A percentile compares a stretch with the other conserved stretches of the same genome.
phyloP scores from a whole-genome alignment of 2,113 vertebrate genomes.

The Spermophilus dauricus region DNA sequence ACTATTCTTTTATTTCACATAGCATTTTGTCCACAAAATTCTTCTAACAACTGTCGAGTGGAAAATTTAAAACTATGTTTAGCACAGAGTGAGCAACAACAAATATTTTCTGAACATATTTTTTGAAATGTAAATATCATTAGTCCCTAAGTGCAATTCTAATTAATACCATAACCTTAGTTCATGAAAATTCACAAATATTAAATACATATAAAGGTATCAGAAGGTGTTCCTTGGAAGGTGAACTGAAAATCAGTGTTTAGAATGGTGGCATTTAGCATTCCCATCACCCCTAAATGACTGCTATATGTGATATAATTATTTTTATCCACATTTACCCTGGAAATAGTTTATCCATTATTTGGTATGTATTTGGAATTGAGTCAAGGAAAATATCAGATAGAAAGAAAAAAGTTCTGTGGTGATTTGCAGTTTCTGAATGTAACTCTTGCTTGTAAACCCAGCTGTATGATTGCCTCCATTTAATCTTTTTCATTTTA shows the following conservation, averaged over 20 bases:
- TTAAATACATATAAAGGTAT: neutral
- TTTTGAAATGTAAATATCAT: conserved; percentile 5
- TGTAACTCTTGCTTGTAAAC: conserved; percentile 75
- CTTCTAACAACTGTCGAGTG: neutral
- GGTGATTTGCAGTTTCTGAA: conserved; percentile 73
- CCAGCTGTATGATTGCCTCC: conserved; percentile 66
- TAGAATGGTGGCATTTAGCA: neutral
- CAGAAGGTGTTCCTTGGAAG: neutral
- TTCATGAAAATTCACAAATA: conserved; percentile 48
- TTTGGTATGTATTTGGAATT: conserved; percentile 75
- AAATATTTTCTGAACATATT: neutral
- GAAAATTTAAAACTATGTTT: neutral
- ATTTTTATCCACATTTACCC: conserved; percentile 67
- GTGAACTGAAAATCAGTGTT: neutral
- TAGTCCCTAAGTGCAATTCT: neutral
- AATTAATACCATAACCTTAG: neutral
- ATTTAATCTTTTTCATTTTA: conserved; percentile 70
- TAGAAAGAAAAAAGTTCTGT: conserved; percentile 64
- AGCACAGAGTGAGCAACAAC: neutral
- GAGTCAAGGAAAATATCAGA: conserved; percentile 80
- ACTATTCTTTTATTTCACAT: neutral
- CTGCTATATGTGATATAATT: conserved; percentile 62
- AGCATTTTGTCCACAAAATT: neutral
- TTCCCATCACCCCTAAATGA: conserved; percentile 16
- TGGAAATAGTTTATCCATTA: conserved; percentile 78